Base-by-base conservation (phyloP, 1,140 invertebrate genomes). In the Brachionus sp. region DNA sequence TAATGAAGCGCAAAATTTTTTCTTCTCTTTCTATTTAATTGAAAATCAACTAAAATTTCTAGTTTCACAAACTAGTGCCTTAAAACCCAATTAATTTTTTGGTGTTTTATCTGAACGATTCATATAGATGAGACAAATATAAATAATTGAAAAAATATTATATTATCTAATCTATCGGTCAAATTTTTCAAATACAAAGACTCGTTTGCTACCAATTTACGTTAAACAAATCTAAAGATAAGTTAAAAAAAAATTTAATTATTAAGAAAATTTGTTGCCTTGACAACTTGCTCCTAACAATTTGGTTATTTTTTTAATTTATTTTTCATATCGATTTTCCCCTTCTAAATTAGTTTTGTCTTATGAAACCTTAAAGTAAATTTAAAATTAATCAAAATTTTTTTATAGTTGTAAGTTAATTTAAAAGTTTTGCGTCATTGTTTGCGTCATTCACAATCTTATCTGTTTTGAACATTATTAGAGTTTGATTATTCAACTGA, bases 1-100 rank as follows among this genome's bases (percentile, higher is more conserved):
- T 57, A 57, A 57, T 57, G 50, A 57, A 57, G 50, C 50, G 50
- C 50, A 57, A 57, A 57, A 7, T 57, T 57, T 57, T 57, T 57
- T 57, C 50, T 57, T 57, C n/a, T 19, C 16, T 57, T 19, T 57
- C 13, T 50, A 5, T 2, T 57, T 57, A 19, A 57, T 25, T 57
- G 19, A 57, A 57, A 57, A 5, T 57, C 19, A 23, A 19, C 19
- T 19, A 23, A 57, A 57, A 19, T 25, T 46, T 57, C 50, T 57
- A 57, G 50, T 57, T 19, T 57, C 50, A 57, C 50, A 57, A 57
- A 23, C 16, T 57, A 57, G 50, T 57, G 50, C 16, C 50, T 57
- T 57, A 5, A 9, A 57, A 57, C 19, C 19, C 50, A 57, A 57
- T 57, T 57, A 1, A 29, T 29, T 57, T 53, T 57, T 57, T 16